Evolutionary conservation across 2,113 vertebrate species (phyloP).

Genomic region (Scomber scombrus): DNA sequence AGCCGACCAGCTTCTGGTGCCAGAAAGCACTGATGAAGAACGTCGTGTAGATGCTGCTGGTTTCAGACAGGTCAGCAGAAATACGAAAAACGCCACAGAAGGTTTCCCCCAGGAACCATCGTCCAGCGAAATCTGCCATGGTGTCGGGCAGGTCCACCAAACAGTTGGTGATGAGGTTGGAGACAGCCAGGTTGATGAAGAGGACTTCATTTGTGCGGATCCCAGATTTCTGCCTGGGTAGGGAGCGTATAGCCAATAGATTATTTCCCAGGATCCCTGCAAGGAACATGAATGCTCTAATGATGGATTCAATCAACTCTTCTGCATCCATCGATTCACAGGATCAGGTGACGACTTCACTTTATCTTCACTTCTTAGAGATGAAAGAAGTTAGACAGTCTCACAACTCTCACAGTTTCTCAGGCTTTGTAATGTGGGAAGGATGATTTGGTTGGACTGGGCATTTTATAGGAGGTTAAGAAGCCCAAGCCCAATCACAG

Average conservation of each 20-base stretch:
- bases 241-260: slow-evolving; percentile 76
- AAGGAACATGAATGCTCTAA: slow-evolving; percentile 79
- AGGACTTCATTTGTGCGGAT: slow-evolving; percentile 80
- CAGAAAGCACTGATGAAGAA: slow-evolving; percentile 84
- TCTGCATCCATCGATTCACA: slow-evolving; percentile 64
- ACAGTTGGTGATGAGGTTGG: slow-evolving; percentile 86
- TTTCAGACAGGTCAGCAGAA: slow-evolving; percentile 80
- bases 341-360: not conserved
- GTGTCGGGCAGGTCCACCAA: slow-evolving; percentile 84
- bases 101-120: slow-evolving; percentile 75
- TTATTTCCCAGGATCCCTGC: slow-evolving; percentile 83
- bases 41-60: slow-evolving; percentile 86
- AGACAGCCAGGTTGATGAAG: slow-evolving; percentile 83
- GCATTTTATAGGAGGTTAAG: slow-evolving; percentile 42
- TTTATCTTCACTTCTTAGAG: not conserved
- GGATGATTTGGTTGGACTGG: not conserved
- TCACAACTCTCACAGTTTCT: not conserved
- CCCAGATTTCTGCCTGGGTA: slow-evolving; percentile 65
- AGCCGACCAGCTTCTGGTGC: slow-evolving; percentile 86
- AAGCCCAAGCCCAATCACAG: slow-evolving; percentile 45
- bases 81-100: slow-evolving; percentile 81
- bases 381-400: not conserved
- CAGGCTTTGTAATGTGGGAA: not conserved
- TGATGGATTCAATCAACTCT: slow-evolving; percentile 60
- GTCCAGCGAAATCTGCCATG: slow-evolving; percentile 69